Evolutionary conservation across 2,797 vertebrate species (phyloP), one percentile per base, ranked within the genome.

Genomic region (Schizopygopsis pylzovi): DNA sequence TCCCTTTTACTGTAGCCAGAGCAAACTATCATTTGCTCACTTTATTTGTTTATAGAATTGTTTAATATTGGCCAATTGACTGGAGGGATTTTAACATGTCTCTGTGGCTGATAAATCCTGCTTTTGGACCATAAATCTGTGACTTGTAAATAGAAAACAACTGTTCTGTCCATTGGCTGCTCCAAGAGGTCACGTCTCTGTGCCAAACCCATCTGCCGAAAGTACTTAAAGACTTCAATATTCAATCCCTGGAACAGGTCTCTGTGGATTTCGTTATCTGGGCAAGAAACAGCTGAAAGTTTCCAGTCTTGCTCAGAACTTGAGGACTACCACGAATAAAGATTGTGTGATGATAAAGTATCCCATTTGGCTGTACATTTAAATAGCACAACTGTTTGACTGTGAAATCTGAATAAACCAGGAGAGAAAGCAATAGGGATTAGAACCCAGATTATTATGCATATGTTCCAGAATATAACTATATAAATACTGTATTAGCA

Each of bases 251-350:
- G 71, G 79, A 79, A 81, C 71, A 75, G 52, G 63, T 49, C 52
- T 83, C 85, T 39, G 70, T 79, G 63, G 65, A 70, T 68, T 81
- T 68, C 78, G 71, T 83, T 28, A 65, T 87, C 79, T 63, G 81
- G 89, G 82, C 78, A 89, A 85, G 88, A 90, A 90, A 41, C 61
- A 5, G 70, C 88, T 89, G 85, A 45, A 90, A 72, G 16, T 87
- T 89, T 90, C 79, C 63, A 39, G 85, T 88, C 84, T 83, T 87
- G 82, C 61, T 71, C 67, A 71, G 47, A 56, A 56, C 8, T 71
- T 56, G 65, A 56, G 47, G 33, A 82, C 67, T 56, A 54, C 45
- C 13, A 82, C 15, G 67, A 82, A 71, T 71, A 15, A 56, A 82
- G 8, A 70, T 41, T 54, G 33, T 22, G 56, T 3, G 12, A 70